These are phyloP conservation scores for Cygnus atratus DNA, from an alignment of 2,113 vertebrate genomes.

Conservation along the genomic window DNA sequence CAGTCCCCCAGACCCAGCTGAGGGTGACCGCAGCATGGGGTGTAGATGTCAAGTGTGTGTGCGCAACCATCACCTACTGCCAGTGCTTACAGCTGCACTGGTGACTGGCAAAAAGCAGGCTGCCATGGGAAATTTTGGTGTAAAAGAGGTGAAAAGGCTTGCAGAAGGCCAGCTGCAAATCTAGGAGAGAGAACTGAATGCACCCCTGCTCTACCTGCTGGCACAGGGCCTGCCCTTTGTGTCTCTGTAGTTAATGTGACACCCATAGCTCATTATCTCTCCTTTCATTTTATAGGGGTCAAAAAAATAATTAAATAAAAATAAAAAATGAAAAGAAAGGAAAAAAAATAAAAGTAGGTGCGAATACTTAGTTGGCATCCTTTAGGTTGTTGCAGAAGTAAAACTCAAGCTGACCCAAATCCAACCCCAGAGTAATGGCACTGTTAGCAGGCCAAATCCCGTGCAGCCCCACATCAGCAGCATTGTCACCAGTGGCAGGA, in stretches of 20 bases:
- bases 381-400: neutral
- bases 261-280: neutral
- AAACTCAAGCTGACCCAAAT: neutral
- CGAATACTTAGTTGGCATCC: neutral
- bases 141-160: neutral
- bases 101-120: neutral
- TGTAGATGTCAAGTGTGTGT: neutral
- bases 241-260: neutral
- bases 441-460: neutral
- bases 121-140: neutral
- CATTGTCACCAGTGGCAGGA: neutral
- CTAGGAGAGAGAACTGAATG: neutral
- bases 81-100: neutral
- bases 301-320: too few species aligned
- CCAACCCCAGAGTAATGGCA: neutral
- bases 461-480: neutral
- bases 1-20: rapidly evolving
- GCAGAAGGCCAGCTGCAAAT: neutral
- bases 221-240: neutral
- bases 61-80: neutral
- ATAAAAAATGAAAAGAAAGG: neutral
- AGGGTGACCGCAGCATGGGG: neutral
- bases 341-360: neutral
- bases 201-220: neutral
- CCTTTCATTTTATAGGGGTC: neutral